phyloP scores from a whole-genome alignment of 2,797 vertebrate species.

The Helostoma temminkii region DNA sequence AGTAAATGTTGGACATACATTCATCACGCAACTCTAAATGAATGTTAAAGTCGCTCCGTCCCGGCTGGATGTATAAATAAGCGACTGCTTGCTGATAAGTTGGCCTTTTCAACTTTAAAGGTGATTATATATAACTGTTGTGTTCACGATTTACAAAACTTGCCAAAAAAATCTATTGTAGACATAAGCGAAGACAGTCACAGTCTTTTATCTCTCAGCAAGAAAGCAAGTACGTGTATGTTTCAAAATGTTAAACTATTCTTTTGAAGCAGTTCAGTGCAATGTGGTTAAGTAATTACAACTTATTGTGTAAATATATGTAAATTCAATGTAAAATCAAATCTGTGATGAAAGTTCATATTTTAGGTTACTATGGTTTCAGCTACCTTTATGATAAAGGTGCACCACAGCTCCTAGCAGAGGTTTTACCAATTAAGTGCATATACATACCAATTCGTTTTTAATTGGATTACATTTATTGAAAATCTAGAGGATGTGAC shows the following conservation, averaged over 20 bases:
- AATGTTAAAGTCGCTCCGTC: too few relatives aligned
- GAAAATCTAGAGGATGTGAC: conserved; percentile 65
- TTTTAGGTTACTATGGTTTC: conserved; percentile 52
- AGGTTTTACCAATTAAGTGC: conserved; percentile 34
- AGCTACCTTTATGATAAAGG: conserved; percentile 46
- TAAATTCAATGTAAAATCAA: conserved; percentile 63
- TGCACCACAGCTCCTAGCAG: conserved; percentile 47
- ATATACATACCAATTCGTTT: conserved; percentile 33
- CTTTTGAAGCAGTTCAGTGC: conserved; percentile 47
- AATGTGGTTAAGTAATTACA: conserved; percentile 47
- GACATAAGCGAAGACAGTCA: not conserved
- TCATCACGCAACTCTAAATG: not conserved
- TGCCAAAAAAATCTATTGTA: not conserved
- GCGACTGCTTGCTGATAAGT: not conserved
- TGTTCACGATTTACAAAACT: conserved; percentile 1
- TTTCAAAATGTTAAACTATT: conserved; percentile 48
- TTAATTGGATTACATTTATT: conserved; percentile 50
- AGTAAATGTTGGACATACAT: not conserved
- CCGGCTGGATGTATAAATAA: too few relatives aligned
- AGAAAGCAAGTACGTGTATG: not conserved
- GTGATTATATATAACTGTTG: not conserved
- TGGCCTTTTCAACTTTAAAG: not conserved
- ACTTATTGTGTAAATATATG: conserved; percentile 56
- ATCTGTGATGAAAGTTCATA: conserved; percentile 41
- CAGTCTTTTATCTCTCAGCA: not conserved